Percentiles rank a stretch among this genome's conserved stretches.
Conservation (phyloP, 2,113 vertebrate species). For the Gambusia affinis region DNA sequence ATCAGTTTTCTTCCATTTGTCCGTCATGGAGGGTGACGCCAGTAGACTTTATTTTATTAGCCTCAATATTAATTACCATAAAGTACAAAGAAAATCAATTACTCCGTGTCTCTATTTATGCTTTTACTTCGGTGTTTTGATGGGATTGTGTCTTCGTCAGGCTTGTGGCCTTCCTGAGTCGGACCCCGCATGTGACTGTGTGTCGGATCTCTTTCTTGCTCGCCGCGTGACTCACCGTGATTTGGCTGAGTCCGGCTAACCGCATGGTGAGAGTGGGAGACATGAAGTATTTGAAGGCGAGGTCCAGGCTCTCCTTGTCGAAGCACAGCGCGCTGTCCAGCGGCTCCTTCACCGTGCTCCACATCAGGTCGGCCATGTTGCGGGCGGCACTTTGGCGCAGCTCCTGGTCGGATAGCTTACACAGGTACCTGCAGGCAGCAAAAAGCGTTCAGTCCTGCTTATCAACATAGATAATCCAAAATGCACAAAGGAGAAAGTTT, state of each 20-base stretch:
- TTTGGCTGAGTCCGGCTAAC: slow-evolving; percentile 97
- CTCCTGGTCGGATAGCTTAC: slow-evolving; percentile 98
- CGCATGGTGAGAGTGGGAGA: slow-evolving; percentile 98
- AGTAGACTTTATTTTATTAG: no score
- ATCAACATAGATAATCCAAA: background rate
- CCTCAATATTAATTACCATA: no score
- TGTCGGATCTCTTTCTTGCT: background rate
- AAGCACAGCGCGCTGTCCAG: slow-evolving; percentile 97
- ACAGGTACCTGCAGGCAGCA: slow-evolving; percentile 87
- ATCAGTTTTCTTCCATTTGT: no score
- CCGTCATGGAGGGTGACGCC: no score
- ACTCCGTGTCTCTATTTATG: no score
- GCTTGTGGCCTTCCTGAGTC: no score
- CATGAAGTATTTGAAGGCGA: slow-evolving; percentile 99
- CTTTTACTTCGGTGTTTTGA: no score
- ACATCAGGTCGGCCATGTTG: slow-evolving; percentile 99
- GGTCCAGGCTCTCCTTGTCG: slow-evolving; percentile 98
- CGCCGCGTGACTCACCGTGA: slow-evolving; percentile 86
- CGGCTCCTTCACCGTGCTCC: slow-evolving; percentile 99
- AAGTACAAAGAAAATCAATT: no score
- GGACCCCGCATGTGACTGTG: no score
- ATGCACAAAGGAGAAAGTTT: background rate
- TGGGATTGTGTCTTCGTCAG: no score
- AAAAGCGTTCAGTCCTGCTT: background rate
- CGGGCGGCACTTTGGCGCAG: slow-evolving; percentile 96